A percentile compares a stretch with the other conserved stretches of the same genome.
phyloP scores from a whole-genome alignment of 1,140 invertebrate species.

The Sarcophaga bullata region DNA sequence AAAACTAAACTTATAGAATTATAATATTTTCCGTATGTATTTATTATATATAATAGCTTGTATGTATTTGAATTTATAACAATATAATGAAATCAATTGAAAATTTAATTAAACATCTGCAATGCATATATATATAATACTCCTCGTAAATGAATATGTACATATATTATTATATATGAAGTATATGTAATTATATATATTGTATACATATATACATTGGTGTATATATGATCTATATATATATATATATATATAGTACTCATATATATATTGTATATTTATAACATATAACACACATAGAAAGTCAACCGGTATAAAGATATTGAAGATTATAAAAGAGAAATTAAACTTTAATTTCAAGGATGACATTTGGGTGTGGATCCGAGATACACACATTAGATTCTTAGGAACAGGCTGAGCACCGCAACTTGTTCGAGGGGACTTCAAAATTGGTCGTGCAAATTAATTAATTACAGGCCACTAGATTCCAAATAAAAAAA shows the following conservation, averaged over 20 bases:
- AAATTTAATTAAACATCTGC: not conserved
- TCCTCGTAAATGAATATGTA: not conserved
- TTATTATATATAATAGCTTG: not conserved
- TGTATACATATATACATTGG: no score
- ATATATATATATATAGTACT: not conserved
- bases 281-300: not conserved
- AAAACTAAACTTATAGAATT: not conserved
- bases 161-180: not conserved
- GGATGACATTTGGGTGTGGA: conserved; percentile 97
- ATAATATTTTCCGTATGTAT: not conserved
- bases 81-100: conserved; percentile 20
- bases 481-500: not conserved
- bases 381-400: conserved; percentile 98
- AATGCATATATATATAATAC: no score
- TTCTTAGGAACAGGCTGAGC: conserved; percentile 97
- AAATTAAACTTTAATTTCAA: conserved; percentile 62
- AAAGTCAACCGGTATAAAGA: not conserved
- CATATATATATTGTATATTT: not conserved
- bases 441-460: conserved; percentile 99
- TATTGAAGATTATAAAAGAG: conserved; percentile 1
- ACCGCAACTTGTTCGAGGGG: conserved; percentile 97
- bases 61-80: not conserved
- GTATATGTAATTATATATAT: not conserved
- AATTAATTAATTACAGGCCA: conserved; percentile 98
- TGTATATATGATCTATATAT: no score